Evolutionary conservation across 2,888 invertebrate species (phyloP).

Genomic region (Smittia sp.): DNA sequence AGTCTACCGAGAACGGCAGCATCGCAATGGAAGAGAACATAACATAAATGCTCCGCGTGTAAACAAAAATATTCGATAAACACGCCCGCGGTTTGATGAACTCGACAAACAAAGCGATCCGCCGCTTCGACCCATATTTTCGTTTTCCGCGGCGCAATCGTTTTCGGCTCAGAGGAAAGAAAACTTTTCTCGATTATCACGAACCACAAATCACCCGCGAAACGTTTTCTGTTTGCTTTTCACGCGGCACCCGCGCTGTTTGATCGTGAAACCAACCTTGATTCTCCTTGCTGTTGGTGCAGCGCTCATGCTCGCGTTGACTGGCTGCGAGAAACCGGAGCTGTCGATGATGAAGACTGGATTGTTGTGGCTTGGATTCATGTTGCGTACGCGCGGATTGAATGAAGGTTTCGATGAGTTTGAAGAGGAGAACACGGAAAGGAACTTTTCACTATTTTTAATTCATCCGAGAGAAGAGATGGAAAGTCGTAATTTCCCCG

Average conservation of each 20-base stretch:
- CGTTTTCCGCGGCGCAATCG: background rate
- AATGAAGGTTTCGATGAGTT: background rate
- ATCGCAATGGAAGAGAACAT: too few species aligned
- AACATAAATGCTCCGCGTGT: background rate
- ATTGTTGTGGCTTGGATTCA: background rate
- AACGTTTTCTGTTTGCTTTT: too few species aligned
- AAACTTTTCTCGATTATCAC: too few species aligned
- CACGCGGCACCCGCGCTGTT: too few species aligned
- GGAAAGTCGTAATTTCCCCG: constrained; percentile 28
- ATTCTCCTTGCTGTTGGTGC: background rate
- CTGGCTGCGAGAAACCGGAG: background rate
- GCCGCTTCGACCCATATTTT: background rate
- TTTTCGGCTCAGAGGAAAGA: too few species aligned
- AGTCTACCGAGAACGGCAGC: too few species aligned
- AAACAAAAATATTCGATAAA: background rate
- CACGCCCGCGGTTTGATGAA: background rate
- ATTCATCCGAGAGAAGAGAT: background rate
- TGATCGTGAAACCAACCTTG: background rate
- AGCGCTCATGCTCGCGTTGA: background rate
- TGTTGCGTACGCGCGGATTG: background rate
- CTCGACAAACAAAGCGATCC: background rate
- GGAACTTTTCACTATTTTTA: constrained; percentile 5
- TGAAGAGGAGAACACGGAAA: constrained; percentile 11
- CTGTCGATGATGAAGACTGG: background rate
- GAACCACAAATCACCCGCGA: too few species aligned